Evolutionary conservation across 2,113 vertebrate species (phyloP), one percentile per base, ranked within the genome.

Genomic region (Sialia sialis): DNA sequence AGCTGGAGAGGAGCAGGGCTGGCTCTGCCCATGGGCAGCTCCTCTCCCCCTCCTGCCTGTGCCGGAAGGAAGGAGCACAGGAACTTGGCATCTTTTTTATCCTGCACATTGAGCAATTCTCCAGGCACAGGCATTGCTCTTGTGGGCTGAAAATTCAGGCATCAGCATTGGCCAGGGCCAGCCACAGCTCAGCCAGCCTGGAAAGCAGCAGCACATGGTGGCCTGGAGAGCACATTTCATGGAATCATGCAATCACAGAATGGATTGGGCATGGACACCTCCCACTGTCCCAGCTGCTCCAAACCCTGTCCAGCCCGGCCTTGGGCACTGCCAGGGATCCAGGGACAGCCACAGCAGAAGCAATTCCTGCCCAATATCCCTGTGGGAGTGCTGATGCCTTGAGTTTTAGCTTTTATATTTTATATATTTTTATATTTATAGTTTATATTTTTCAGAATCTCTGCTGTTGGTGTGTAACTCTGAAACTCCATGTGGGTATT

Each of bases 51-150:
- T 85, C 63, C 76, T 16, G 2, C 34, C 80, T 29, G 41, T 10
- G 76, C 38, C 23, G 64, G 92, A 95, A 95, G 75, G 92, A 91
- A 76, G 77, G 94, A 84, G 63, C 92, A 87, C 92, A 93, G 96
- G 92, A 98, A 97, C 96, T 95, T 88, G 91, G 89, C 94, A 94
- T 95, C 90, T 66, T 41, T 44, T 85, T 52, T 8, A 4, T 84
- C 81, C 87, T 62, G 44, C 48, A 11, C 72, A 36, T 98, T 98
- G 95, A 97, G 97, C 94, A 98, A 98, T 10, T 49, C 62, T 17
- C 30, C 70, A 87, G 32, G 81, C 20, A 86, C 0, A 0, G 64
- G 58, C 87, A 56, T 17, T 52, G 63, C 46, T 68, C 29, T 76
- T 3, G 8, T 70, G 84, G 55, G 80, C 84, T 90, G 54, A 75